Percentiles rank a stretch among this genome's conserved stretches.
Conservation (phyloP, 2,113 vertebrate species). For the Thryonomys swinderianus region DNA sequence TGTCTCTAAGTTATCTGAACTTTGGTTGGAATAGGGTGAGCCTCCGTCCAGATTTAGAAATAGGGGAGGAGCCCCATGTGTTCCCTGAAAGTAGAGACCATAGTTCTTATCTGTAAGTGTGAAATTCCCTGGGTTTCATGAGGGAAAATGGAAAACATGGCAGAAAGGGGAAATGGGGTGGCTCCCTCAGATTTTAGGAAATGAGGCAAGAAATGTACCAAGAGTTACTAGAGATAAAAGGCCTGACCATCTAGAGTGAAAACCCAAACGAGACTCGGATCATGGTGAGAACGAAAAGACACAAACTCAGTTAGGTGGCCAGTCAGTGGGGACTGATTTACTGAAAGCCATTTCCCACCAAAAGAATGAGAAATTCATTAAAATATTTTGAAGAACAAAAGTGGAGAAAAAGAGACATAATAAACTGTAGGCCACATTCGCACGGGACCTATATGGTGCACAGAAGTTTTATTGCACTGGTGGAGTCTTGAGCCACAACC, state of each 20-base stretch:
- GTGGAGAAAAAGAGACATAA: not conserved
- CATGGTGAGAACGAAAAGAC: not conserved
- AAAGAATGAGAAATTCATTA: not conserved
- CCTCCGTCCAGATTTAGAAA: no score
- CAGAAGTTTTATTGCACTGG: not conserved
- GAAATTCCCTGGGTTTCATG: no score
- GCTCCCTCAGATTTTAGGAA: not conserved
- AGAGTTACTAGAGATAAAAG: not conserved
- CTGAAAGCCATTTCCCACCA: not conserved
- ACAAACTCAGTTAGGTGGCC: not conserved
- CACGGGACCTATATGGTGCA: not conserved
- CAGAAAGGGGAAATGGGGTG: no score
- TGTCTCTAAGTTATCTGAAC: no score
- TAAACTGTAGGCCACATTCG: no score
- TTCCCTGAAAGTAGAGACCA: no score
- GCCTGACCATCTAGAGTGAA: not conserved
- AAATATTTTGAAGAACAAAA: not conserved
- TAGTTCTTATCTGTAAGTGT: no score
- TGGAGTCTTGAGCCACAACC: not conserved
- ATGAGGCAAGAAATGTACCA: not conserved
- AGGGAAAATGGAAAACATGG: no score
- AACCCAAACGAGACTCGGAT: not conserved
- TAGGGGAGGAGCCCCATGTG: no score
- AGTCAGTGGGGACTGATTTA: not conserved
- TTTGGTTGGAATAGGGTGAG: no score